Conservation (phyloP, 2,797 vertebrate genomes). For the Fistularia commersonii region DNA sequence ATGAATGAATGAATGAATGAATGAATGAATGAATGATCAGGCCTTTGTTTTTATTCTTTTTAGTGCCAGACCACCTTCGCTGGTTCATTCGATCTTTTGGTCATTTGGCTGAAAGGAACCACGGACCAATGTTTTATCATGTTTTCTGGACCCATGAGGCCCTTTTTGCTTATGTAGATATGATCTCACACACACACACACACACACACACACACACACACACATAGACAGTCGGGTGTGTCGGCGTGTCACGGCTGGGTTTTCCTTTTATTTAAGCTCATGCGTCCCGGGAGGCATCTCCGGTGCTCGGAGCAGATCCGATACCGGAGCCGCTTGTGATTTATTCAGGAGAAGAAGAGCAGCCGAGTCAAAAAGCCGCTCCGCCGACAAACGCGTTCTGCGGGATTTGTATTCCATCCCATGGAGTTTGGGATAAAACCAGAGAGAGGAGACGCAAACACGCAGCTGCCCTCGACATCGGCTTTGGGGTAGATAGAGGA, state of each 20-base stretch:
- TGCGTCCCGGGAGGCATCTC: too few species aligned
- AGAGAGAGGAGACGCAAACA: constrained; percentile 3
- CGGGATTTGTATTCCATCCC: constrained; percentile 49
- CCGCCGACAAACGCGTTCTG: constrained; percentile 17
- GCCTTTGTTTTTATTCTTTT: too few species aligned
- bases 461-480: constrained; percentile 37
- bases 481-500: constrained; percentile 35
- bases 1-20: too few species aligned
- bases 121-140: constrained; percentile 54
- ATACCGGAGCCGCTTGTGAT: constrained; percentile 37
- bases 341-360: constrained; percentile 34
- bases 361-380: constrained; percentile 12
- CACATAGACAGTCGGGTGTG: too few species aligned
- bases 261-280: too few species aligned
- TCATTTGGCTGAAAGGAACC: too few species aligned
- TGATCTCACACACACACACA: constrained; percentile 21
- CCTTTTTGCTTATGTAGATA: constrained; percentile 31
- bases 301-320: constrained; percentile 21
- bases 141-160: constrained; percentile 38
- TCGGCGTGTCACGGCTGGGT: too few species aligned
- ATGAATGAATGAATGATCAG: too few species aligned
- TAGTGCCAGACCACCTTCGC: too few species aligned
- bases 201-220: too few species aligned
- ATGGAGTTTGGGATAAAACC: constrained; percentile 28
- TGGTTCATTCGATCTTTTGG: too few species aligned